phyloP scores from a whole-genome alignment of 1,140 invertebrate species.

The Bombus pyrosoma region DNA sequence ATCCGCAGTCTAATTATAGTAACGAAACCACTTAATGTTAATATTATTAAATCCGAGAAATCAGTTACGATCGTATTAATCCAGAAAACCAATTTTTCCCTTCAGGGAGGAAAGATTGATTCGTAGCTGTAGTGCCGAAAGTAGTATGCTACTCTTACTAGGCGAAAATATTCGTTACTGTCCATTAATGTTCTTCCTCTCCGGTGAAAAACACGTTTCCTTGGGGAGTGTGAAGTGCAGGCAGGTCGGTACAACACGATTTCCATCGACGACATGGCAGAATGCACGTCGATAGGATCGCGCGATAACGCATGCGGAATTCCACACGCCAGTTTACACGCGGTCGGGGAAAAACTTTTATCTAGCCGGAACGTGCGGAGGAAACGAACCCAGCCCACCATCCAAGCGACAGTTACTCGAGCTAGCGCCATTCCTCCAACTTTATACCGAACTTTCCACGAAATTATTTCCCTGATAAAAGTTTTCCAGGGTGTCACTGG shows the following conservation, averaged over 20 bases:
- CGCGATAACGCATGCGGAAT: slow-evolving; percentile 52
- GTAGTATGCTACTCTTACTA: slow-evolving; percentile 35
- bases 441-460: slow-evolving; percentile 55
- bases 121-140: slow-evolving; percentile 38
- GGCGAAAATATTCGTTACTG: slow-evolving; percentile 55
- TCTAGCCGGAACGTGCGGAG: slow-evolving; percentile 39
- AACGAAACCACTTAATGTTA: too few species aligned
- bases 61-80: neutral
- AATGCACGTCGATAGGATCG: slow-evolving; percentile 28
- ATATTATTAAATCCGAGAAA: too few species aligned
- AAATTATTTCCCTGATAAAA: slow-evolving; percentile 71
- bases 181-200: slow-evolving; percentile 57
- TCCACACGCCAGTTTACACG: slow-evolving; percentile 59
- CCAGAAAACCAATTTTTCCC: neutral
- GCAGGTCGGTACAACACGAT: slow-evolving; percentile 36
- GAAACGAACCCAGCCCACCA: slow-evolving; percentile 46
- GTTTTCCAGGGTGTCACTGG: slow-evolving; percentile 57
- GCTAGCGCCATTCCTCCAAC: slow-evolving; percentile 36
- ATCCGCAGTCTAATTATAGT: too few species aligned
- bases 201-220: slow-evolving; percentile 48
- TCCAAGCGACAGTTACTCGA: slow-evolving; percentile 41
- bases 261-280: slow-evolving; percentile 46
- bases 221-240: neutral
- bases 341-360: slow-evolving; percentile 53
- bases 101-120: slow-evolving; percentile 46